Conservation (phyloP, 2,113 vertebrate genomes). For the Lichenostomus cassidix region DNA sequence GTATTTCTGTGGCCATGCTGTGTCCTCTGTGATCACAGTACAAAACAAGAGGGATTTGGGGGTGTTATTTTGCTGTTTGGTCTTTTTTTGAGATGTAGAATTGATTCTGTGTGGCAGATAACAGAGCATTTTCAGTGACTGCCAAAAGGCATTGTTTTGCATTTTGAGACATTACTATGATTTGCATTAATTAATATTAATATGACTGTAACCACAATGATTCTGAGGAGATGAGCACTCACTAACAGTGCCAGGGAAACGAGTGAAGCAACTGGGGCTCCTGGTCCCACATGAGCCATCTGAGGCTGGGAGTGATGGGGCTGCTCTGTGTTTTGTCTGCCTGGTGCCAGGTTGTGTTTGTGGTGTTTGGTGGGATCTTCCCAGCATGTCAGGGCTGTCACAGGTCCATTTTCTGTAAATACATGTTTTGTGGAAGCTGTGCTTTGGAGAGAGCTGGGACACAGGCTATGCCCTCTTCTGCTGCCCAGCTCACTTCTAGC, state of each 20-base stretch:
- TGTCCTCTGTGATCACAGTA: accelerated
- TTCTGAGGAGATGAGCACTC: background rate
- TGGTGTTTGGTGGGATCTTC: background rate
- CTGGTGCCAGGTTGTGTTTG: accelerated
- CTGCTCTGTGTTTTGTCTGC: background rate
- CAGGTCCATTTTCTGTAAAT: accelerated
- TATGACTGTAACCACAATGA: background rate
- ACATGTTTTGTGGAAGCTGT: background rate
- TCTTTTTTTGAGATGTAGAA: background rate
- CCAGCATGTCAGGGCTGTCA: accelerated
- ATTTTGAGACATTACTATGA: background rate
- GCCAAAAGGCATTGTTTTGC: background rate
- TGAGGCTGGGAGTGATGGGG: accelerated
- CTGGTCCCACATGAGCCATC: accelerated
- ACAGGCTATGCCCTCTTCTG: accelerated
- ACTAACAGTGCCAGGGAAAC: background rate
- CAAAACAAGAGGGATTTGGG: background rate
- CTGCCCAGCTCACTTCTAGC: background rate
- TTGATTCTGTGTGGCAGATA: background rate
- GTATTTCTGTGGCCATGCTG: accelerated
- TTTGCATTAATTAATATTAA: slow-evolving; percentile 35
- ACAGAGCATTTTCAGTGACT: background rate
- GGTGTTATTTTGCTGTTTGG: background rate
- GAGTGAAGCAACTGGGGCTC: background rate
- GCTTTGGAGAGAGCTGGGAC: background rate